phyloP scores from a whole-genome alignment of 2,113 vertebrate species.

The Coregonus clupeaformis region DNA sequence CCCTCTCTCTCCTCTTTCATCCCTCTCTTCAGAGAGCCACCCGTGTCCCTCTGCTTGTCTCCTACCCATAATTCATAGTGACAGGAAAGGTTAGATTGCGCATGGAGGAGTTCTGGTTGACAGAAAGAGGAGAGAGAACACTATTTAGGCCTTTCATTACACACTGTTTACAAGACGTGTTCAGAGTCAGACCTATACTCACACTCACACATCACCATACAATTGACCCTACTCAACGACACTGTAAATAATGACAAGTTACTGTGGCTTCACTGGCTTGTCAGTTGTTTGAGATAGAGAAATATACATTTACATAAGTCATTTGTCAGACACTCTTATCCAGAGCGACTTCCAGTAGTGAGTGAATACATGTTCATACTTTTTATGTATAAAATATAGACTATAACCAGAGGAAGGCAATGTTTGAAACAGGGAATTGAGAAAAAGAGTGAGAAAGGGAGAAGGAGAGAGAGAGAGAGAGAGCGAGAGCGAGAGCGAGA shows the following conservation, averaged over 20 bases:
- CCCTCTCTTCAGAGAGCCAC: conserved; percentile 1
- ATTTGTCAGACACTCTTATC: too few species aligned
- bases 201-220: conserved; percentile 17
- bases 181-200: conserved; percentile 13
- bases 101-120: conserved; percentile 10
- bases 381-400: too few species aligned
- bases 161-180: conserved; percentile 19
- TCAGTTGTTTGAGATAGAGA: too few species aligned
- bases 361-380: too few species aligned
- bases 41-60: conserved; percentile 3
- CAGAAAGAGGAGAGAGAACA: conserved; percentile 8
- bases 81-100: conserved; percentile 10
- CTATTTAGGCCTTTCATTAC: conserved; percentile 6
- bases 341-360: too few species aligned
- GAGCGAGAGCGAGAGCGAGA: too few species aligned
- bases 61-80: conserved; percentile 14
- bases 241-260: not conserved
- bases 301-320: too few species aligned
- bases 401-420: too few species aligned
- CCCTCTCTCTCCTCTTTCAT: conserved; percentile 12
- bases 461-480: too few species aligned
- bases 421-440: too few species aligned
- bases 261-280: not conserved
- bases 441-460: too few species aligned
- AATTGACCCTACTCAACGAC: not conserved